These are phyloP conservation scores for Halcyon chelicuti DNA, from an alignment of 2,797 vertebrate species.

Conservation along the genomic window DNA sequence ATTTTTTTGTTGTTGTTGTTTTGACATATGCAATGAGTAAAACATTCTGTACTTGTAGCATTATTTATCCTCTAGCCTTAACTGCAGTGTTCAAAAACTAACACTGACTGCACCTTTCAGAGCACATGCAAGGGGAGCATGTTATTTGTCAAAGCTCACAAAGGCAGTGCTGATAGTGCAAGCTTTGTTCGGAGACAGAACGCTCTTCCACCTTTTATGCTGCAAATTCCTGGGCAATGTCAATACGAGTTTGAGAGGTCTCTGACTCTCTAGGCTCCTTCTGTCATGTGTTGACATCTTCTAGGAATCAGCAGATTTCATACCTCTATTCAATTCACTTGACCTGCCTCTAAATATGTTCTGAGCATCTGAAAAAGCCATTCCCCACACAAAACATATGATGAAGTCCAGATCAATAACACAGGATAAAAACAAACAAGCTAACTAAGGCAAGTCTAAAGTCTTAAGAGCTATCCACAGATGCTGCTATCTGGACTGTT, in stretches of 20 bases:
- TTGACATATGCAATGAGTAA: conserved; percentile 51
- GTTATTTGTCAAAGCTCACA: conserved; percentile 64
- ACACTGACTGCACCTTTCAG: conserved; percentile 46
- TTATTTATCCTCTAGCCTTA: conserved; percentile 47
- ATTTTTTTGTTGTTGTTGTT: background rate
- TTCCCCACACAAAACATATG: conserved; percentile 56
- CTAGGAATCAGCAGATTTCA: conserved; percentile 69
- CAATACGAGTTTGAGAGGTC: conserved; percentile 60
- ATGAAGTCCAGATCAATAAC: conserved; percentile 71
- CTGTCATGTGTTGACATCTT: conserved; percentile 56
- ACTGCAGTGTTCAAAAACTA: conserved; percentile 50
- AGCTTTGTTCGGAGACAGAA: conserved; percentile 47
- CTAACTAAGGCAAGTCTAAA: conserved; percentile 63
- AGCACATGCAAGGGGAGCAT: conserved; percentile 19
- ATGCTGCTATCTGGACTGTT: conserved; percentile 64
- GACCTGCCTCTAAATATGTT: conserved; percentile 59
- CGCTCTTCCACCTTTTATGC: conserved; percentile 19
- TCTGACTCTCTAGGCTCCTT: conserved; percentile 44
- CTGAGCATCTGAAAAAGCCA: conserved; percentile 52
- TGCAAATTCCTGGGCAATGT: conserved; percentile 52
- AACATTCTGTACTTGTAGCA: background rate
- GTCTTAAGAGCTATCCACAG: conserved; percentile 61
- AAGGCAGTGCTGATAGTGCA: conserved; percentile 58
- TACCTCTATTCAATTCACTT: conserved; percentile 53
- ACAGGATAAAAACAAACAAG: conserved; percentile 55